Base-by-base conservation (phyloP, 2,797 vertebrate species). In the Danio aesculapii region DNA sequence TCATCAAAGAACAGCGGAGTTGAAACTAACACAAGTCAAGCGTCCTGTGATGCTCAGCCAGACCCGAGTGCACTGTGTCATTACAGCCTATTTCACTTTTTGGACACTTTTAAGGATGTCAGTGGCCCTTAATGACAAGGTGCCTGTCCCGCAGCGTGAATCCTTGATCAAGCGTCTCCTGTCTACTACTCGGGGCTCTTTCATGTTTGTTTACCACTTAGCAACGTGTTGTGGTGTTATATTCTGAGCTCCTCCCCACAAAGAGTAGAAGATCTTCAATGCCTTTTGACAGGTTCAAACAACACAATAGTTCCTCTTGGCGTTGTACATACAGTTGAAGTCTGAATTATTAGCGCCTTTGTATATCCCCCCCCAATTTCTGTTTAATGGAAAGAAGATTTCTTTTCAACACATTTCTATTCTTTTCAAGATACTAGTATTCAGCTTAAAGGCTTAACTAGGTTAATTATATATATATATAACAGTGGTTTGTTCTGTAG, bases 41-140 rank as follows among this genome's bases (percentile, higher is more conserved):
- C 88, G 87, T 88, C 88, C 89, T 92, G 90, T 93, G 92, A 92
- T 91, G 92, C 91, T 89, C 90, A 67, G 81, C 84, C 91, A 89
- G 84, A 87, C 86, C 88, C 66, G 85, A 85, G 85, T 89, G 90
- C 90, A 90, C 91, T 89, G 92, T 92, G 92, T 92, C 91, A 93
- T 94, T 94, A 93, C 85, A 90, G 88, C 86, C 89, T 91, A 89
- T 91, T 92, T 91, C 92, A 90, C 91, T 89, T 90, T 90, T 69
- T 92, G 91, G 90, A 89, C 90, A 75, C 86, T 94, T 81, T 83
- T 79, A 84, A 80, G 61, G 68, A 62, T 76, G 21, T 71, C 17
- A 39, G 82, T 86, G 81, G 66, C 76, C 76, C 84, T 82, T 88
- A 94, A 94, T 94, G 90, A 94, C 91, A 92, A 91, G 94, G 93